These are phyloP conservation scores for Eilema depressum DNA, from an alignment of 2,888 invertebrate genomes.

Conservation along the genomic window DNA sequence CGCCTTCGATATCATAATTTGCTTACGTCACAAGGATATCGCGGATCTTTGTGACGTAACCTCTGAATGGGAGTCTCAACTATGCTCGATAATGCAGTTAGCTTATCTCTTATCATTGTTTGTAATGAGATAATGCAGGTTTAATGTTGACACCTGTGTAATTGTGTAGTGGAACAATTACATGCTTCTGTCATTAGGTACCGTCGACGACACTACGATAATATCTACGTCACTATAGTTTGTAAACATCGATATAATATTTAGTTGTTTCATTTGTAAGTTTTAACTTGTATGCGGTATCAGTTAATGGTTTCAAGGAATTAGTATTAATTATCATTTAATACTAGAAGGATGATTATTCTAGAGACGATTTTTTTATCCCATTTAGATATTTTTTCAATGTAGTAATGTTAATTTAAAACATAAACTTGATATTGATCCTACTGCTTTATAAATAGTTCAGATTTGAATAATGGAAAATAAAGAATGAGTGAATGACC, in stretches of 20 bases:
- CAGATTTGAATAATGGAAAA: too few relatives aligned
- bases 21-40: constrained; percentile 43
- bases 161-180: constrained; percentile 55
- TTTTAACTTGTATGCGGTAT: background rate
- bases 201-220: too few relatives aligned
- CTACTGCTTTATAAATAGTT: too few relatives aligned
- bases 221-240: constrained; percentile 45
- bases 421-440: too few relatives aligned
- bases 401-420: too few relatives aligned
- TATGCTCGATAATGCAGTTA: constrained; percentile 61
- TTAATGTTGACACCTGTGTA: constrained; percentile 61
- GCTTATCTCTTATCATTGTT: constrained; percentile 77
- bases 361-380: too few relatives aligned
- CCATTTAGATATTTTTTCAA: too few relatives aligned
- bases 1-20: constrained; percentile 42
- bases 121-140: constrained; percentile 70
- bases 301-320: background rate
- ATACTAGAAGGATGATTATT: too few relatives aligned
- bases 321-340: background rate
- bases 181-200: constrained; percentile 61
- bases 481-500: too few relatives aligned
- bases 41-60: constrained; percentile 42
- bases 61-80: constrained; percentile 36
- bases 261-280: background rate
- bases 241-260: constrained; percentile 29